A percentile compares a stretch with the other conserved stretches of the same genome.
Conservation (phyloP, 2,888 invertebrate genomes). For the Synergus laeviventris region DNA sequence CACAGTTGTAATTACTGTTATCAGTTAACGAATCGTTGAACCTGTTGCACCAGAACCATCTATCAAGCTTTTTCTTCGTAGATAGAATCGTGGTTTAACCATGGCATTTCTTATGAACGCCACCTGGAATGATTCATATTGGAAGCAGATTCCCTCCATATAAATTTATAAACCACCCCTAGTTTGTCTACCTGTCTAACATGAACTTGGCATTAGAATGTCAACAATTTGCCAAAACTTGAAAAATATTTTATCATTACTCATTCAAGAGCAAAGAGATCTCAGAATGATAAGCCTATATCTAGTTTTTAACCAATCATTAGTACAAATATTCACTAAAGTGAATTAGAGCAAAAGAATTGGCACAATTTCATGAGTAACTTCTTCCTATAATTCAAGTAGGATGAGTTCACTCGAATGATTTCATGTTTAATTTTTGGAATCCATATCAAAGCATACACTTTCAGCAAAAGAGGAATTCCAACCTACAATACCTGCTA, state of each 20-base stretch:
- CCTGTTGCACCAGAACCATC: constrained; percentile 67
- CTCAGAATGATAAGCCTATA: too few species aligned
- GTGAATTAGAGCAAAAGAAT: too few species aligned
- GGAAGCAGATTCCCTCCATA: background rate
- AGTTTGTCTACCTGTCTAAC: too few species aligned
- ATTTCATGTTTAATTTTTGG: constrained; percentile 17
- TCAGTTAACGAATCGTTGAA: constrained; percentile 65
- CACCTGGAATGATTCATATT: background rate
- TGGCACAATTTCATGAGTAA: too few species aligned
- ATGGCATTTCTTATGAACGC: background rate
- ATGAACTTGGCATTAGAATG: too few species aligned
- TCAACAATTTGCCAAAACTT: too few species aligned
- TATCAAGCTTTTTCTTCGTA: constrained; percentile 54
- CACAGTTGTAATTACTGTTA: constrained; percentile 71
- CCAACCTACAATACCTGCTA: constrained; percentile 28
- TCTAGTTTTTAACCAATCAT: too few species aligned
- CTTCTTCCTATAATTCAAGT: background rate
- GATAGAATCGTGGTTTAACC: background rate
- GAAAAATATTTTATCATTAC: too few species aligned
- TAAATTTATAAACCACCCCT: too few species aligned
- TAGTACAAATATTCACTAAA: too few species aligned
- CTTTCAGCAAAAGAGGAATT: background rate
- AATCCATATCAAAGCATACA: constrained; percentile 20
- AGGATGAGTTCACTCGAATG: background rate
- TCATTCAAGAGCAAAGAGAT: too few species aligned